Evolutionary conservation across 2,797 vertebrate genomes (phyloP), one percentile per base, ranked within the genome.

Genomic region (Triplophysa bombifrons): DNA sequence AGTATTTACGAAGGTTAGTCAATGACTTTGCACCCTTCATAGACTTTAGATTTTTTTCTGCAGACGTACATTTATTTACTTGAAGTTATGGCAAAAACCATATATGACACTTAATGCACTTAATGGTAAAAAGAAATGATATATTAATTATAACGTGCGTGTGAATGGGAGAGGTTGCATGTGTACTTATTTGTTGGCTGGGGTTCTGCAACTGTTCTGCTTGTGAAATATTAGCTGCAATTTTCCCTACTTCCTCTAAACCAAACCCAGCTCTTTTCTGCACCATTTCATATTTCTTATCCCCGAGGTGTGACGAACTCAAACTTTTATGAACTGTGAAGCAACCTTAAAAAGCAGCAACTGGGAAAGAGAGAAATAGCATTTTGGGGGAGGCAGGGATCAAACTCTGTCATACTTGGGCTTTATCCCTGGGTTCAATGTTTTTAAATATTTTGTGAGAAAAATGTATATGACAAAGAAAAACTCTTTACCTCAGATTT

Each of bases 401-500:
- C 88, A 86, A 91, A 90, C 89, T 88, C 90, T 89, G 82, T 87
- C 88, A 87, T 90, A 81, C 87, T 91, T 92, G 90, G 86, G 92
- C 85, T 87, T 91, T 91, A 88, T 84, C 71, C 78, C 83, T 75
- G 83, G 80, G 81, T 85, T 87, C 46, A 91, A 90, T 93, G 91
- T 93, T 92, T 86, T 91, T 91, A 71, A 71, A 92, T 92, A 91
- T 93, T 93, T 93, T 93, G 92, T 93, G 91, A 90, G 80, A 86
- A 91, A 78, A 83, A 90, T 87, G 88, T 93, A 91, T 89, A 92
- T 88, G 90, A 93, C 88, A 90, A 92, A 88, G 92, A 93, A 87
- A 86, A 85, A 83, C 86, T 87, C 91, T 92, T 94, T 94, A 94
- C 94, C 93, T 95, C 93, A 94, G 89, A 91, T 89, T 92, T 92